Percentiles rank a stretch among this genome's conserved stretches.
Conservation (phyloP, 2,113 vertebrate genomes). For the Tamias sibiricus region DNA sequence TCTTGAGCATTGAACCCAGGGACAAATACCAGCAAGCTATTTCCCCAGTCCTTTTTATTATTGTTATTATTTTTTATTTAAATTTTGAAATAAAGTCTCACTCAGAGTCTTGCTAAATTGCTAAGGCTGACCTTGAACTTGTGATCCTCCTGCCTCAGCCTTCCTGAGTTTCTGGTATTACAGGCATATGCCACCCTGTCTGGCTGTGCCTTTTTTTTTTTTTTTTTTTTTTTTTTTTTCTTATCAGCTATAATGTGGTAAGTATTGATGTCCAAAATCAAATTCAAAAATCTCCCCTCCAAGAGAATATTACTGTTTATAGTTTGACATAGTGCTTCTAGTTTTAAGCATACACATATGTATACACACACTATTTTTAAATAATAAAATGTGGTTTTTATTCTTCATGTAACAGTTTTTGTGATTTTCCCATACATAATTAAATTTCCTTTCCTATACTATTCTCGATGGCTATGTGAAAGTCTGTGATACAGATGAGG, state of each 20-base stretch:
- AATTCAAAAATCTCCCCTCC: background rate
- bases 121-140: too few species aligned
- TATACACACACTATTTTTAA: background rate
- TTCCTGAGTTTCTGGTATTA: too few species aligned
- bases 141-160: too few species aligned
- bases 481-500: background rate
- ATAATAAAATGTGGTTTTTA: background rate
- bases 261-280: background rate
- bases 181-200: too few species aligned
- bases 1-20: too few species aligned
- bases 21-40: too few species aligned
- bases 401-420: background rate
- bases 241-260: background rate
- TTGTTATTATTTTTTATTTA: too few species aligned
- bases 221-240: too few species aligned
- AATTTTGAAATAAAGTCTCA: too few species aligned
- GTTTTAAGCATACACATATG: background rate
- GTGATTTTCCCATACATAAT: background rate
- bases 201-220: too few species aligned
- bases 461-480: fast-evolving
- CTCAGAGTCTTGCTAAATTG: too few species aligned
- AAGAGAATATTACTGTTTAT: background rate
- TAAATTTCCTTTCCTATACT: background rate
- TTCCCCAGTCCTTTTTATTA: too few species aligned
- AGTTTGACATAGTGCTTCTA: background rate